Percentiles rank a stretch among this genome's conserved stretches.
Conservation (phyloP, 35 echinoderm and acorn worm species). For the Apostichopus japonicus region DNA sequence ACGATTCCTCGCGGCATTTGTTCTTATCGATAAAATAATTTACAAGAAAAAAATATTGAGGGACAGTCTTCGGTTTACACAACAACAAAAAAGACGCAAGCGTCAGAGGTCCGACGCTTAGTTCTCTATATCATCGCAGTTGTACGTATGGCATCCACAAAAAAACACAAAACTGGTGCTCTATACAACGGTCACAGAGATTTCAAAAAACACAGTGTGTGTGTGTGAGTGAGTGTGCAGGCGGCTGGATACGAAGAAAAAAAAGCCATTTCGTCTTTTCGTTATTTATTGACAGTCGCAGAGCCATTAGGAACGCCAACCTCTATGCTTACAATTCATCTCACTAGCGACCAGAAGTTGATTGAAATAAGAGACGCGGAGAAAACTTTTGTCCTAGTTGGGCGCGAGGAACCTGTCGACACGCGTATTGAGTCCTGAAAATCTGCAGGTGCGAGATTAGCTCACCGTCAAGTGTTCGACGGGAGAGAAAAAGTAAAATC, state of each 20-base stretch:
- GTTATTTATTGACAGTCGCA: conserved; percentile 99
- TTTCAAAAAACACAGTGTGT: conserved; percentile 21
- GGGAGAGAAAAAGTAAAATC: conserved; percentile 55
- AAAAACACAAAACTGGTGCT: conserved; percentile 47
- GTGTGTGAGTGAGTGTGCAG: conserved; percentile 24
- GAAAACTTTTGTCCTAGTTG: conserved; percentile 86
- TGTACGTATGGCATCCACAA: conserved; percentile 54
- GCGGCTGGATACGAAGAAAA: conserved; percentile 32
- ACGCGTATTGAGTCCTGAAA: conserved; percentile 63
- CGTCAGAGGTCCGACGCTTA: conserved; percentile 24
- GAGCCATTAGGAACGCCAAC: conserved; percentile 90
- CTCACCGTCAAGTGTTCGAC: conserved; percentile 71
- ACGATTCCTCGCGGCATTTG: conserved; percentile 57
- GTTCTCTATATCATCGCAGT: conserved; percentile 12
- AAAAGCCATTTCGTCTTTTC: conserved; percentile 79
- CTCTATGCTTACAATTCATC: conserved; percentile 85
- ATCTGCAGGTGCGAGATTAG: conserved; percentile 81
- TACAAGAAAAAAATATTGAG: conserved; percentile 22
- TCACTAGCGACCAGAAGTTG: conserved; percentile 69
- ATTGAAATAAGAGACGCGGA: conserved; percentile 86
- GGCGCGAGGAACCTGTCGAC: conserved; percentile 78
- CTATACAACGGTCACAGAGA: conserved; percentile 31
- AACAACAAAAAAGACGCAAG: conserved; percentile 30
- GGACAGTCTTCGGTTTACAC: conserved; percentile 1
- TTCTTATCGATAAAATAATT: conserved; percentile 38